Evolutionary conservation across 2,888 invertebrate genomes (phyloP).

Genomic region (Megalurothrips usitatus): DNA sequence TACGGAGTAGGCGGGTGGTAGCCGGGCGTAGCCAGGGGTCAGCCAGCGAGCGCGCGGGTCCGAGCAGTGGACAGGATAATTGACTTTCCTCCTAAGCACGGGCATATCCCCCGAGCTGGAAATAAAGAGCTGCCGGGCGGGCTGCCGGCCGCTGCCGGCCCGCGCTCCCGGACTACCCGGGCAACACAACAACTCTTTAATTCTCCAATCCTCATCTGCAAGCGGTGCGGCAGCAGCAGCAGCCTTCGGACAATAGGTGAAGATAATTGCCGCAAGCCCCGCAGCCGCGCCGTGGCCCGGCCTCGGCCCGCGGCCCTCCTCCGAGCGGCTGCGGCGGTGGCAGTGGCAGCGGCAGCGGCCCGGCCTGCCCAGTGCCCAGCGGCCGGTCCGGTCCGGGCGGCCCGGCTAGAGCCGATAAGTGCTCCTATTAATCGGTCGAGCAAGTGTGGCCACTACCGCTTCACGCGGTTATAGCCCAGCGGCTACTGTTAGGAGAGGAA

Average conservation of each 20-base stretch:
- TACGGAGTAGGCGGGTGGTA: neutral
- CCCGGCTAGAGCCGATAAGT: neutral
- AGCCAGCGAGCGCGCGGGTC: neutral
- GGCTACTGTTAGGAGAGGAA: too few relatives aligned
- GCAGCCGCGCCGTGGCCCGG: neutral
- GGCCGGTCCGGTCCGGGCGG: neutral
- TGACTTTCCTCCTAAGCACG: neutral
- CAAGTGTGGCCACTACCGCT: neutral
- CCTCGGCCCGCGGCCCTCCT: too few relatives aligned
- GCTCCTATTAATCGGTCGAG: conserved; percentile 6
- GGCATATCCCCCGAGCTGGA: neutral
- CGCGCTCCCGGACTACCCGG: neutral
- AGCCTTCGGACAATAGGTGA: neutral
- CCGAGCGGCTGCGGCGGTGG: too few relatives aligned
- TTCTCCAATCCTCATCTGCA: conserved; percentile 13
- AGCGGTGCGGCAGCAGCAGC: neutral
- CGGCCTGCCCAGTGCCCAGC: too few relatives aligned
- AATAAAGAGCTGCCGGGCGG: too few relatives aligned
- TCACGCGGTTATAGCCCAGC: too few relatives aligned
- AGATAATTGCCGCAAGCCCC: neutral
- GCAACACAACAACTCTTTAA: neutral
- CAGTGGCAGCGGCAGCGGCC: too few relatives aligned
- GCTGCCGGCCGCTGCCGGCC: neutral
- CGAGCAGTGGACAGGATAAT: conserved; percentile 12
- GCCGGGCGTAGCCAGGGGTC: neutral